phyloP scores from a whole-genome alignment of 2,113 vertebrate species.

The Elephantulus edwardii region DNA sequence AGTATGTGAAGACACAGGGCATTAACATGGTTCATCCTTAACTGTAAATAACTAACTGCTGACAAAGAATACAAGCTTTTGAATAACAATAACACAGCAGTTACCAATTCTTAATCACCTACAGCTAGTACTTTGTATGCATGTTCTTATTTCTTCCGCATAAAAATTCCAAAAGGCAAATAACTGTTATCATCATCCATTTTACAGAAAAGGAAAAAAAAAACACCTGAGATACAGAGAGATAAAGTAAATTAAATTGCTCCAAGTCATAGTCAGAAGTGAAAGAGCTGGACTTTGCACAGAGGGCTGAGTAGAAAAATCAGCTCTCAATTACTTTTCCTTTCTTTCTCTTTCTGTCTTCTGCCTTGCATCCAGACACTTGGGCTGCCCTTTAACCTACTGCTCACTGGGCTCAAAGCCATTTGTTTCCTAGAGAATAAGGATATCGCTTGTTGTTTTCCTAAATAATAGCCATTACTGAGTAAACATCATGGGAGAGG shows the following conservation, averaged over 20 bases:
- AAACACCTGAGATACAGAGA: not conserved
- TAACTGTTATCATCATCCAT: not conserved
- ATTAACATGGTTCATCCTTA: not conserved
- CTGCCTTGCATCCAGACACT: constrained; percentile 6
- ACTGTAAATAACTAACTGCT: not conserved
- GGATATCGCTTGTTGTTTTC: constrained; percentile 13
- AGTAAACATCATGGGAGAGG: not conserved
- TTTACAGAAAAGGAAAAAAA: constrained; percentile 40
- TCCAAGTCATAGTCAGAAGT: not conserved
- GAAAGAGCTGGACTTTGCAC: constrained; percentile 32
- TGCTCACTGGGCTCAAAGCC: constrained; percentile 47
- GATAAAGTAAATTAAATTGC: not conserved
- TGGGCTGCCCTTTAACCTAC: constrained; percentile 1
- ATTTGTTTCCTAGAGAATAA: constrained; percentile 47
- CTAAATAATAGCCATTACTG: constrained; percentile 33
- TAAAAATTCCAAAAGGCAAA: not conserved
- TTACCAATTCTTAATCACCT: not conserved
- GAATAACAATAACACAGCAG: not conserved
- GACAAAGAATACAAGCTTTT: not conserved
- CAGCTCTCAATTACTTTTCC: constrained; percentile 11
- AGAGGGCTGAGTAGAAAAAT: not conserved
- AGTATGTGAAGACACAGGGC: not conserved
- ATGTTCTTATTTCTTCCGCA: not conserved
- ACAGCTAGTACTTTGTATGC: not conserved
- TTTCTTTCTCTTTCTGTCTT: constrained; percentile 50